Base-by-base conservation (phyloP, 1,140 invertebrate genomes). In the Trypoxylus dichotomus region DNA sequence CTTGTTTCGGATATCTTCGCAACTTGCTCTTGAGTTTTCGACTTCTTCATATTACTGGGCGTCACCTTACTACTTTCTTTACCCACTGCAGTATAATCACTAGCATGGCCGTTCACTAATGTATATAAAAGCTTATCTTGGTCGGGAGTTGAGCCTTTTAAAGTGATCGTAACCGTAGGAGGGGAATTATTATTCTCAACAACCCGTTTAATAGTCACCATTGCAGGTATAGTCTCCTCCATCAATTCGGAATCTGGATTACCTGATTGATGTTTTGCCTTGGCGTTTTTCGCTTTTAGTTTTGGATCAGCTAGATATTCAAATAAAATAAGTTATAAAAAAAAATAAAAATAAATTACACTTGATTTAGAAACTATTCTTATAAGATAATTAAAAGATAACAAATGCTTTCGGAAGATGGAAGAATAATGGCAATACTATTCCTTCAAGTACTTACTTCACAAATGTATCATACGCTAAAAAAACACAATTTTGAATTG, bases 41-140 rank as follows among this genome's bases (percentile, higher is more conserved):
- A 76, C 76, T 82, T 80, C n/a, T 84, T 85, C 74, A 77, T 78
- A 25, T 77, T 80, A 42, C 76, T 80, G 25, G 71, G 72, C 76
- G 43, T 74, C 32, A 79, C 78, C 54, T 76, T 77, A 68, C 37
- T 37, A 41, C 32, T 37, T 37, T 74, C 58, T 29, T 75, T 78
- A 13, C 60, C 41, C 11, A 29, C 15, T 3, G 63, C 8, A 21
- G 43, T 37, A 25, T 78, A 60, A 24, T 74, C 60, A 32, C 68
- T 78, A 47, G 81, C 79, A 21, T 93, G 91, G 7, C 92, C 92
- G 84, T 94, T 93, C 2, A 93, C 89, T 68, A 94, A 86, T 2
- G 92, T 93, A 82, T 93, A 93, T 0, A 94, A 84, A 41, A 94
- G 89, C 83, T 92, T 91, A 81, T 94, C 93, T 82, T 93, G 90